Conservation (phyloP, 2,888 invertebrate genomes). For the Diplolepis rosae region DNA sequence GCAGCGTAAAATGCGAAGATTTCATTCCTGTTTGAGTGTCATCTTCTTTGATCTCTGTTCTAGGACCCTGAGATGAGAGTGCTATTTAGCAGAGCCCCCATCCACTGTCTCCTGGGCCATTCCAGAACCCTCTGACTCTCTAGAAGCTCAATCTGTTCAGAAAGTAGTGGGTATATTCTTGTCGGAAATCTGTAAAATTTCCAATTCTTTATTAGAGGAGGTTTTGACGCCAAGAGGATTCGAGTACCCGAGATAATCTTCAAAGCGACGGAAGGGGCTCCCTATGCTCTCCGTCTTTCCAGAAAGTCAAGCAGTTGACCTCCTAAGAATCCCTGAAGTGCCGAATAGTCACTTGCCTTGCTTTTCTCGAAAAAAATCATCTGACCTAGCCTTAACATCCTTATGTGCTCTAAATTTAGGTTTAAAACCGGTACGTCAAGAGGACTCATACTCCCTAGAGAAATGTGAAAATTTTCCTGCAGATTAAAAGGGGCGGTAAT, state of each 20-base stretch:
- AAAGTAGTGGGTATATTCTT: slow-evolving; percentile 18
- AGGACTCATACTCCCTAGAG: too few species aligned
- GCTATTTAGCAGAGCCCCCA: too few species aligned
- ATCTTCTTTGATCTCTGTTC: slow-evolving; percentile 30
- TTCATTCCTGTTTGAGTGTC: slow-evolving; percentile 48
- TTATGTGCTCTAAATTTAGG: slow-evolving; percentile 15
- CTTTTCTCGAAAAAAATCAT: slow-evolving; percentile 37
- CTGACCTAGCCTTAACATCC: slow-evolving; percentile 14
- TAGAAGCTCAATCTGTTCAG: slow-evolving; percentile 34
- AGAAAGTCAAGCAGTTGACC: slow-evolving; percentile 21
- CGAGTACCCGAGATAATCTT: slow-evolving; percentile 36
- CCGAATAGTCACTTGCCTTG: slow-evolving; percentile 32
- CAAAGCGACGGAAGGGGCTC: slow-evolving; percentile 35
- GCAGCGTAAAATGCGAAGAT: slow-evolving; percentile 39
- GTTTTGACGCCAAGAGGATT: slow-evolving; percentile 36
- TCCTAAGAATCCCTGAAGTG: slow-evolving; percentile 17
- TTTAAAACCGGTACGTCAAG: neutral
- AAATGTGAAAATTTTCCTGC: too few species aligned
- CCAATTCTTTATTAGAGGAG: slow-evolving; percentile 35
- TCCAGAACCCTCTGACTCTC: slow-evolving; percentile 30
- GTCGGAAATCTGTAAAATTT: slow-evolving; percentile 31
- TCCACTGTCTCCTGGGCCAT: neutral
- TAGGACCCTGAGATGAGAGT: slow-evolving; percentile 36
- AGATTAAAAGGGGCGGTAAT: too few species aligned
- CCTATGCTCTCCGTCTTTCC: slow-evolving; percentile 45